These are phyloP conservation scores for Galemys pyrenaicus DNA, from an alignment of 2,113 vertebrate species.

Conservation along the genomic window DNA sequence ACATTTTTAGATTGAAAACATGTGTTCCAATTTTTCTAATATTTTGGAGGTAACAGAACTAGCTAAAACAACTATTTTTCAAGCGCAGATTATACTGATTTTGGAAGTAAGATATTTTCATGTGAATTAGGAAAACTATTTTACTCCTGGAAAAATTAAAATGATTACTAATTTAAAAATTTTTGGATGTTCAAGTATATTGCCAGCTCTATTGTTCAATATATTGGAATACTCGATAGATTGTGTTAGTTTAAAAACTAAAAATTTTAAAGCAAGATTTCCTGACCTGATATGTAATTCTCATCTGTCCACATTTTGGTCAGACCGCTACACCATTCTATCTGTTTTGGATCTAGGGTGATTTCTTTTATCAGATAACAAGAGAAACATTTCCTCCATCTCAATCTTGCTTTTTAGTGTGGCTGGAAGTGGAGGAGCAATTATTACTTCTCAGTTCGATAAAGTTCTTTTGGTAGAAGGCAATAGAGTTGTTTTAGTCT, in stretches of 20 bases:
- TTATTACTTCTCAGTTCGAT: background rate
- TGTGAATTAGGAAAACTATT: constrained; percentile 9
- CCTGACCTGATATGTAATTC: background rate
- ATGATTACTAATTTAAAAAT: background rate
- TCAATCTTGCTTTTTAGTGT: background rate
- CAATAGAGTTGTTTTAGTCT: background rate
- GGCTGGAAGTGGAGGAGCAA: background rate
- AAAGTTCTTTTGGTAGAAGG: background rate
- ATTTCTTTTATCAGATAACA: background rate
- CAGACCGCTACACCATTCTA: background rate
- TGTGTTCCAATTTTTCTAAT: background rate
- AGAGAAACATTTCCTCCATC: background rate
- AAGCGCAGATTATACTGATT: background rate
- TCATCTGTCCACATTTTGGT: background rate
- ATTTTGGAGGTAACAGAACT: constrained; percentile 1
- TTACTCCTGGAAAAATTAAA: constrained; percentile 5
- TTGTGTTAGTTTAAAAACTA: background rate
- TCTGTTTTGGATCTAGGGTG: background rate
- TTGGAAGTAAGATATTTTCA: background rate
- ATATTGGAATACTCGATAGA: background rate
- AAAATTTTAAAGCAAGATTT: background rate
- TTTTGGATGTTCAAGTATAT: background rate
- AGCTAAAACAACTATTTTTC: background rate
- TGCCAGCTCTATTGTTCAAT: background rate
- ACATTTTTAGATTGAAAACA: constrained; percentile 20